These are phyloP conservation scores for Globodera rostochiensis DNA, from an alignment of 1,140 invertebrate genomes.

Conservation along the genomic window DNA sequence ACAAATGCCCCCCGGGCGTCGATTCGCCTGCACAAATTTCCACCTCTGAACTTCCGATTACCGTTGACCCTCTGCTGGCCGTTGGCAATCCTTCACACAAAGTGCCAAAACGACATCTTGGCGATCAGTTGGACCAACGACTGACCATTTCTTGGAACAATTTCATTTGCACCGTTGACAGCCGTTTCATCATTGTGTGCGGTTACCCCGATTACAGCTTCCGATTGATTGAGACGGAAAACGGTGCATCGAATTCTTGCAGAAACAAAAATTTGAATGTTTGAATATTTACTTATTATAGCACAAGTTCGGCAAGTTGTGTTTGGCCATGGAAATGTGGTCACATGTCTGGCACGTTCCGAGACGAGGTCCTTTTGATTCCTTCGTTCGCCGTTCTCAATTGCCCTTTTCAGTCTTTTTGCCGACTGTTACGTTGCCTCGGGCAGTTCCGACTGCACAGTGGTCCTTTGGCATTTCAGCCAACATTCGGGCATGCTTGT, in stretches of 20 bases:
- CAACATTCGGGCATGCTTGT: constrained; percentile 89
- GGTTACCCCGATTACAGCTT: constrained; percentile 99
- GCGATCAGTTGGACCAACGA: constrained; percentile 76
- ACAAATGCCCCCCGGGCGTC: not conserved
- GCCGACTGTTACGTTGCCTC: constrained; percentile 98
- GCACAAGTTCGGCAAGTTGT: constrained; percentile 97
- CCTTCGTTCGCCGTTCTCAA: not conserved
- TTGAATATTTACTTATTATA: constrained; percentile 65
- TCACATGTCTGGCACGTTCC: constrained; percentile 91
- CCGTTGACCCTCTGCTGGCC: constrained; percentile 92
- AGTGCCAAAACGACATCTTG: constrained; percentile 77
- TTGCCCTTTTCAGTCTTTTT: constrained; percentile 73
- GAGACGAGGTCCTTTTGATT: constrained; percentile 77
- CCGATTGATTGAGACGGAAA: constrained; percentile 92
- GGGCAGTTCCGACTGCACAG: constrained; percentile 94
- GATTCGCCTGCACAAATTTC: constrained; percentile 51
- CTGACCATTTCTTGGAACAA: constrained; percentile 87
- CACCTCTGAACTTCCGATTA: constrained; percentile 82
- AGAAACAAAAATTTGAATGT: constrained; percentile 20
- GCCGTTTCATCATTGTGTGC: constrained; percentile 91
- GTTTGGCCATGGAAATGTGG: constrained; percentile 96
- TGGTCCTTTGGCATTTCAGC: constrained; percentile 97
- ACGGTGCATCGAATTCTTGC: constrained; percentile 71
- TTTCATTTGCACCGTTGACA: constrained; percentile 96
- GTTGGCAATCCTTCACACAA: constrained; percentile 67